Base-by-base conservation (phyloP, 64 coral and sea anemone genomes). In the Dendrophyllia cribrosa region DNA sequence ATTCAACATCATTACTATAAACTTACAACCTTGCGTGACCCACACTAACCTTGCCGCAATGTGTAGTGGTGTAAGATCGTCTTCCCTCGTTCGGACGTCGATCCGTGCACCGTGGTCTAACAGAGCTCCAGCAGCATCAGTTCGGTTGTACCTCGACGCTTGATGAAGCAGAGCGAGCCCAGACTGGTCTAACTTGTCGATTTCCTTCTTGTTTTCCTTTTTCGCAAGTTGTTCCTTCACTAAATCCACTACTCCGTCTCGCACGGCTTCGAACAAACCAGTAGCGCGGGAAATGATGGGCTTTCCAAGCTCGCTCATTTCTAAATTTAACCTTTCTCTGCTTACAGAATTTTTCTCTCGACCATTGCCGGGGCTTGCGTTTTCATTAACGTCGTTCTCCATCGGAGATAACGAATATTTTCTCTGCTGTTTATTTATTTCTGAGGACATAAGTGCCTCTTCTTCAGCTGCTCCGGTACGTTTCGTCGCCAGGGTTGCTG, bases 21-120 rank as follows among this genome's bases (percentile, higher is more conserved):
- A 34, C 34, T 34, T 34, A 34, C 34, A 34, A 34, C 34, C 34
- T 34, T 34, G 34, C 34, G 34, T 34, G 34, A 34, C 7, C 49
- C 74, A 9, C n/a, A 76, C 60, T 66, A 7, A 92, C 90, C 90
- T 92, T 74, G 90, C 44, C 45, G 90, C 90, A 10, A 92, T 92
- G 5, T 92, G 90, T 20, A 92, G 50, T 25, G 90, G 82, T 1
- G 90, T 92, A 3, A 76, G 44, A 13, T 21, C 49, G 3, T 92
- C 90, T 23, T 92, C 81, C 75, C 52, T 74, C 12, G 91, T 67
- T 68, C 9, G 59, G 59, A 93, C 69, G 24, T 93, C 73, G 49
- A 78, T 77, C 3, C 15, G 0, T 16, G 91, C 80, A 20, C 72
- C 82, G 44, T 93, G 83, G 14, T 87, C 62, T 24, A 93, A 19